Percentiles rank a stretch among this genome's conserved stretches.
Evolutionary conservation across 2,888 invertebrate species (phyloP).

Genomic region (Cryptosula pallasiana): DNA sequence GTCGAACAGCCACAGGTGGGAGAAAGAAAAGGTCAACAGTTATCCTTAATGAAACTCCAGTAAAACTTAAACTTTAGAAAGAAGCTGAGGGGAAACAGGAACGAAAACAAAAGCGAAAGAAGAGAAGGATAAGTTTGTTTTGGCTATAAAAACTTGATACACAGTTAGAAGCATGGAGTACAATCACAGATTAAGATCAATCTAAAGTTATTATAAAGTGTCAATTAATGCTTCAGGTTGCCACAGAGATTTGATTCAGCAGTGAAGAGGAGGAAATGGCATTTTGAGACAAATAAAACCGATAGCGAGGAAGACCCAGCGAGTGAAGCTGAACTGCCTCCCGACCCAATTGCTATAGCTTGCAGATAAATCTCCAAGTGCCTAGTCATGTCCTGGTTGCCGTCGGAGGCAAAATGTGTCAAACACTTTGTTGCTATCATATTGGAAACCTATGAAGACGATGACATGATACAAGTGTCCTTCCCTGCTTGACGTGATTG

Average conservation of each 20-base stretch:
- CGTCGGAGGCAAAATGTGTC: not conserved
- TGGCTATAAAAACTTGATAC: not conserved
- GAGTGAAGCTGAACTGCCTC: not conserved
- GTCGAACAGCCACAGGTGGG: not conserved
- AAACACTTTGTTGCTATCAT: not conserved
- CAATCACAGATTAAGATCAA: not conserved
- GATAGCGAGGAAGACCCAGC: too few species aligned
- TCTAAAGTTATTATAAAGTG: not conserved
- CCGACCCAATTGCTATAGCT: not conserved
- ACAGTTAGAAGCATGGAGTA: not conserved
- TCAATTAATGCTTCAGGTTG: not conserved
- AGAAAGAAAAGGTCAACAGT: constrained; percentile 11
- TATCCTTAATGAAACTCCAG: not conserved
- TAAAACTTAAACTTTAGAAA: not conserved
- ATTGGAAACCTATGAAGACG: not conserved
- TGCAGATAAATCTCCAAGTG: not conserved
- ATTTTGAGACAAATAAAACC: not conserved
- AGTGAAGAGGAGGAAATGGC: not conserved
- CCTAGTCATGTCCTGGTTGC: not conserved
- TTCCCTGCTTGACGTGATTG: not conserved
- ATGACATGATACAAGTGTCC: not conserved
- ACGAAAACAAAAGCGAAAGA: not conserved
- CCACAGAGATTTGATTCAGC: not conserved
- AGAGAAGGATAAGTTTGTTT: not conserved
- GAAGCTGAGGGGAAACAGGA: not conserved